These are phyloP conservation scores for Eristalis intricaria DNA, from an alignment of 2,888 invertebrate species.

Conservation along the genomic window DNA sequence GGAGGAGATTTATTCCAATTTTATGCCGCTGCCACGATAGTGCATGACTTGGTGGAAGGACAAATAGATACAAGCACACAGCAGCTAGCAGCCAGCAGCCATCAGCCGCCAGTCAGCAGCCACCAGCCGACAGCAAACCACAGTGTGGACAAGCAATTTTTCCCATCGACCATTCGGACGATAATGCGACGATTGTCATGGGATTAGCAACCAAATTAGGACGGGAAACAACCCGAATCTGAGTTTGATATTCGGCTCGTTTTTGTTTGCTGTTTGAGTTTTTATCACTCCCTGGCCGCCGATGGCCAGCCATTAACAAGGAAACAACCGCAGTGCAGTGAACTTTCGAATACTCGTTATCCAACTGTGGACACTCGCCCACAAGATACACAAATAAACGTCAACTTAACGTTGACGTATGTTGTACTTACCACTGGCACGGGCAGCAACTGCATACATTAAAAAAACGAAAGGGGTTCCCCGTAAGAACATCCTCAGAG, in stretches of 20 bases:
- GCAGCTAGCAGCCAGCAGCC: background rate
- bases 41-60: background rate
- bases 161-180: constrained; percentile 35
- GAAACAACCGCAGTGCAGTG: constrained; percentile 16
- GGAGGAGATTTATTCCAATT: constrained; percentile 46
- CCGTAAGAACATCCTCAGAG: constrained; percentile 36
- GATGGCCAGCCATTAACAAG: background rate
- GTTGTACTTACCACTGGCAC: background rate
- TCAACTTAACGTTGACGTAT: constrained; percentile 63
- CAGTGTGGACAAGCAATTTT: constrained; percentile 26
- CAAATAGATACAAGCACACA: constrained; percentile 6
- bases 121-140: background rate
- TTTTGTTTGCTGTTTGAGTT: background rate
- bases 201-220: constrained; percentile 49
- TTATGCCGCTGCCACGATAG: constrained; percentile 36
- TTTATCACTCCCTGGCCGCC: background rate
- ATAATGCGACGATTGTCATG: constrained; percentile 55
- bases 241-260: background rate
- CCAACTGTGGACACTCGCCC: background rate
- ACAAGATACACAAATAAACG: constrained; percentile 40
- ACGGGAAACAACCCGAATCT: constrained; percentile 9
- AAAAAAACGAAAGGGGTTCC: background rate
- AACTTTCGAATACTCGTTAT: background rate
- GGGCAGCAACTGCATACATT: constrained; percentile 37
- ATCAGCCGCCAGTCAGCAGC: background rate